A percentile compares a stretch with the other conserved stretches of the same genome.
Conservation (phyloP, 1,140 invertebrate species). For the Penaeus chinensis region DNA sequence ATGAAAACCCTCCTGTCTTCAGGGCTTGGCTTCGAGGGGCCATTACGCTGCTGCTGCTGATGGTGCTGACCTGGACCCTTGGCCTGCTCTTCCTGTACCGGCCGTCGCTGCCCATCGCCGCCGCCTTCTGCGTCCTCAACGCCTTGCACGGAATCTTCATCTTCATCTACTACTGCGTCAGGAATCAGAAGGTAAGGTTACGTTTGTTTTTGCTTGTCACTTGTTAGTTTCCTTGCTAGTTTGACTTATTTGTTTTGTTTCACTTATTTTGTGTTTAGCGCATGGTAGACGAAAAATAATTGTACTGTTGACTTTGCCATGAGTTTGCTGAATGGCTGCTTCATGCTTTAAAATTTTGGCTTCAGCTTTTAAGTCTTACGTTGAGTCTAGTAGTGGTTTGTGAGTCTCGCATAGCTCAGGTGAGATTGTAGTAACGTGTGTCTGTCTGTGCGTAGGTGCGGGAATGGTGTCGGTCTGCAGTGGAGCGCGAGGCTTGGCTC, state of each 20-base stretch:
- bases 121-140: slow-evolving; percentile 88
- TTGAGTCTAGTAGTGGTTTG: slow-evolving; percentile 1
- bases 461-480: slow-evolving; percentile 55
- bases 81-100: slow-evolving; percentile 87
- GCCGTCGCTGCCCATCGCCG: slow-evolving; percentile 72
- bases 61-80: slow-evolving; percentile 91
- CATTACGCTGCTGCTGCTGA: slow-evolving; percentile 82
- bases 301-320: neutral
- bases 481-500: slow-evolving; percentile 60
- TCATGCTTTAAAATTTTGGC: slow-evolving; percentile 37
- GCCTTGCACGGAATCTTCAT: slow-evolving; percentile 94
- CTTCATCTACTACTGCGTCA: slow-evolving; percentile 93
- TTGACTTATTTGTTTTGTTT: slow-evolving; percentile 2
- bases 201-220: neutral
- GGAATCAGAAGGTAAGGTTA: slow-evolving; percentile 88
- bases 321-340: slow-evolving; percentile 50
- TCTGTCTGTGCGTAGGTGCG: slow-evolving; percentile 57
- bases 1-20: slow-evolving; percentile 56
- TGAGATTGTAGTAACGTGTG: slow-evolving; percentile 49
- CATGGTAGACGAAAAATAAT: neutral
- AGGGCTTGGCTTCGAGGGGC: slow-evolving; percentile 89
- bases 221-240: neutral
- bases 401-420: slow-evolving; percentile 4
- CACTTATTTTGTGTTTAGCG: slow-evolving; percentile 11
- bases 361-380: neutral